Evolutionary conservation across 2,797 vertebrate genomes (phyloP).

Genomic region (Typhlichthys eigenmanni): DNA sequence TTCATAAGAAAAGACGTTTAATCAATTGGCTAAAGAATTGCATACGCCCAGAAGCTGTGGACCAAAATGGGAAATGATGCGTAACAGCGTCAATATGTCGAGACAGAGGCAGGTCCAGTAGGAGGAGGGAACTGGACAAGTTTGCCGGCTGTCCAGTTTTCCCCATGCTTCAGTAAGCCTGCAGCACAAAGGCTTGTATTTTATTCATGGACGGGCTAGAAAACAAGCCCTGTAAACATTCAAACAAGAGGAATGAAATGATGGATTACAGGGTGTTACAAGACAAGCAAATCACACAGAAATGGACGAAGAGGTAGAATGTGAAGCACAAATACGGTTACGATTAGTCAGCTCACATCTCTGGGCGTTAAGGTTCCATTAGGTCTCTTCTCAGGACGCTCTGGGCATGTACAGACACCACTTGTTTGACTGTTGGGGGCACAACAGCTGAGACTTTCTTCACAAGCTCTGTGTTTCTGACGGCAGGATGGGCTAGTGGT

Average conservation of each 20-base stretch:
- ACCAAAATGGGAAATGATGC: constrained; percentile 32
- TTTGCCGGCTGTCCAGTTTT: constrained; percentile 32
- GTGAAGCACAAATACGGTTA: constrained; percentile 21
- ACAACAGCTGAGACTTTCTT: too few relatives aligned
- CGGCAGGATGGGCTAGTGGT: too few relatives aligned
- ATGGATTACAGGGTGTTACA: constrained; percentile 2
- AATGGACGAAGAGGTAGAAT: constrained; percentile 5
- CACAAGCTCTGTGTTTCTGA: too few relatives aligned
- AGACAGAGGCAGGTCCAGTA: constrained; percentile 21
- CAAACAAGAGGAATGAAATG: not conserved
- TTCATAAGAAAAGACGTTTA: constrained; percentile 18
- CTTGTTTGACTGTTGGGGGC: too few relatives aligned
- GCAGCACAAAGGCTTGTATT: constrained; percentile 38
- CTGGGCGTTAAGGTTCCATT: too few relatives aligned
- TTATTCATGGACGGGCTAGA: constrained; percentile 54
- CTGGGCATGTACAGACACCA: too few relatives aligned
- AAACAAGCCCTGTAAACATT: constrained; percentile 36
- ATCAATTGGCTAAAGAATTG: constrained; percentile 19
- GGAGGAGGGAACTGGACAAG: constrained; percentile 37
- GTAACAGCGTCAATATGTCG: constrained; percentile 58
- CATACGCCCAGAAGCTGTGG: constrained; percentile 33
- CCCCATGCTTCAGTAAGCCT: constrained; percentile 44
- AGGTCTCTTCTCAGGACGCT: too few relatives aligned
- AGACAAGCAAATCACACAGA: constrained; percentile 6
- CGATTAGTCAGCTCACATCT: not conserved